These are phyloP conservation scores for Actenoides lindsayi DNA, from an alignment of 2,113 vertebrate genomes.

Conservation along the genomic window DNA sequence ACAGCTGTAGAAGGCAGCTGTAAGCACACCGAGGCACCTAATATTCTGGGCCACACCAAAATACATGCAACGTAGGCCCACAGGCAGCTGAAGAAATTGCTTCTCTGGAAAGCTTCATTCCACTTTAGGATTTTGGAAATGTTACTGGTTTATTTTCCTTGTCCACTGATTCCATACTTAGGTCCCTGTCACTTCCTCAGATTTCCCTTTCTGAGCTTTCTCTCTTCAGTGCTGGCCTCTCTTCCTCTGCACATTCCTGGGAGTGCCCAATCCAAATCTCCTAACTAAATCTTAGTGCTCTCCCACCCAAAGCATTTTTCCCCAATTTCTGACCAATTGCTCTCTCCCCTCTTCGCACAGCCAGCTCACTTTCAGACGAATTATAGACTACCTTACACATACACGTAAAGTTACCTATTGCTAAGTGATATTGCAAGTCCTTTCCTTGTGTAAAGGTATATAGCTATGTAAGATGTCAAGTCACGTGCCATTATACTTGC, in stretches of 20 bases:
- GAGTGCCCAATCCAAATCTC: not conserved
- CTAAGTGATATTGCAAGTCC: not conserved
- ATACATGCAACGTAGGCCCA: not conserved
- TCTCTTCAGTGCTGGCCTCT: not conserved
- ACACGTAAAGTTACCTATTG: not conserved
- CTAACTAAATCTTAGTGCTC: not conserved
- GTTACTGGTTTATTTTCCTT: not conserved
- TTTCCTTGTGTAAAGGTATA: not conserved
- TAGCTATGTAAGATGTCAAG: not conserved
- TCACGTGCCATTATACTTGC: not conserved
- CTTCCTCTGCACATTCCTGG: not conserved
- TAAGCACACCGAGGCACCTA: not conserved
- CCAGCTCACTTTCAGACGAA: not conserved
- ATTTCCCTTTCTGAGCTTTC: not conserved
- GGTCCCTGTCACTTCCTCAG: not conserved
- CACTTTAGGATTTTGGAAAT: not conserved
- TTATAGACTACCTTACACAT: not conserved
- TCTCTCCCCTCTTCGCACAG: not conserved
- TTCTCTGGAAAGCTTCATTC: not conserved
- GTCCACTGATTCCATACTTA: not conserved
- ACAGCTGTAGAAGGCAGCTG: not conserved
- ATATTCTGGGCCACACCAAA: not conserved
- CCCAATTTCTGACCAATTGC: not conserved
- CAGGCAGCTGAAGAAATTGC: not conserved
- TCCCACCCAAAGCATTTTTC: not conserved